Conservation (phyloP, 2,888 invertebrate species). For the Chrysotoxum bicinctum region DNA sequence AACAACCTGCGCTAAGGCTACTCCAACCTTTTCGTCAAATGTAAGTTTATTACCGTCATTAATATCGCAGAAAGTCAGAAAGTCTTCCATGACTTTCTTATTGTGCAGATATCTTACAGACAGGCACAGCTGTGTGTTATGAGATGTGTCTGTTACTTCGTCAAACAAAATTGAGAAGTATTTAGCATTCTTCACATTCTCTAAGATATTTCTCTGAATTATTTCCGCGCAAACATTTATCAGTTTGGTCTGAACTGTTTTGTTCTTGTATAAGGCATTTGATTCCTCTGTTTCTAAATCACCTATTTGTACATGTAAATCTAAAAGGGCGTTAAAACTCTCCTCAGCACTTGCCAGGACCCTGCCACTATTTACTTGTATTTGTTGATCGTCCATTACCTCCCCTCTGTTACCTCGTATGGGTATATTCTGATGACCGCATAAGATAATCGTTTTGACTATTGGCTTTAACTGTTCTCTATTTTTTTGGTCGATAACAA, state of each 20-base stretch:
- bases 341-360: background rate
- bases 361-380: background rate
- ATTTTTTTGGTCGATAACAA: background rate
- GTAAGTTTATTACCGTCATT: fast-evolving
- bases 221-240: background rate
- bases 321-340: background rate
- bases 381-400: background rate
- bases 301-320: background rate
- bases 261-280: background rate
- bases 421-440: background rate
- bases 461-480: background rate
- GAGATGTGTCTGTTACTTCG: background rate
- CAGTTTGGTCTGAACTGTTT: background rate
- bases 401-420: background rate
- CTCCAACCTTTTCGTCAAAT: background rate
- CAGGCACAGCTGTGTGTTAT: background rate
- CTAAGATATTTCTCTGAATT: background rate
- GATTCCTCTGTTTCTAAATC: background rate
- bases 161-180: background rate
- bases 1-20: background rate
- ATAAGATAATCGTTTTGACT: background rate
- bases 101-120: background rate
- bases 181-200: background rate
- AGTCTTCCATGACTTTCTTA: background rate
- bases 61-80: background rate